Conservation (phyloP, 2,113 vertebrate genomes). For the Ictalurus punctatus region DNA sequence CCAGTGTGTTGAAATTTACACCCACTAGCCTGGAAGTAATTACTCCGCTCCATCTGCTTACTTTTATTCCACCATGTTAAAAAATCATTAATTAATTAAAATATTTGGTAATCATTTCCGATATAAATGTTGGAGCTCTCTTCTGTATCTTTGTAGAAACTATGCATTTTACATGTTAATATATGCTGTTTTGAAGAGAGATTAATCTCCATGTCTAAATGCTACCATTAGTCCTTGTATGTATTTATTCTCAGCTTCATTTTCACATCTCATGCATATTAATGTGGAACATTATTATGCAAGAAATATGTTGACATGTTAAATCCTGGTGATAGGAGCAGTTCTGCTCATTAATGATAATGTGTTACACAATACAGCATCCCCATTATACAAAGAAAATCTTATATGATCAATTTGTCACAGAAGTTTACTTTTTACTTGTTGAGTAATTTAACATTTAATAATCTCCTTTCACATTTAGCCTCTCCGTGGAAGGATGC, state of each 20-base stretch:
- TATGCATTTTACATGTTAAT: neutral
- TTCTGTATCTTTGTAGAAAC: neutral
- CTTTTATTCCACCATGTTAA: neutral
- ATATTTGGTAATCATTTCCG: neutral
- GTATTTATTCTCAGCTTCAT: neutral
- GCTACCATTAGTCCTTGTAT: neutral
- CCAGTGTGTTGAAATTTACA: neutral
- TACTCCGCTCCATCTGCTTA: slow-evolving; percentile 1
- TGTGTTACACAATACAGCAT: neutral
- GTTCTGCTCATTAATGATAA: neutral
- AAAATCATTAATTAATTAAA: neutral
- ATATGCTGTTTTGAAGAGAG: neutral
- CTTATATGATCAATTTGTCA: neutral
- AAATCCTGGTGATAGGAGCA: slow-evolving; percentile 1
- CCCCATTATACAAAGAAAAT: neutral
- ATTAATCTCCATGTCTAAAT: slow-evolving; percentile 3
- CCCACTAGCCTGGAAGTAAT: slow-evolving; percentile 4
- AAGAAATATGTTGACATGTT: slow-evolving; percentile 11
- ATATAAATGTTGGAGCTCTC: neutral
- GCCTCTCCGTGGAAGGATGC: slow-evolving; percentile 97
- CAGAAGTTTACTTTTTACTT: neutral
- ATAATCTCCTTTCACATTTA: slow-evolving; percentile 54
- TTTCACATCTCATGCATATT: slow-evolving; percentile 20
- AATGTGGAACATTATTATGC: slow-evolving; percentile 16
- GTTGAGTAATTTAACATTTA: neutral